Conservation (phyloP, 2,888 invertebrate genomes). For the Rhogogaster chlorosoma region DNA sequence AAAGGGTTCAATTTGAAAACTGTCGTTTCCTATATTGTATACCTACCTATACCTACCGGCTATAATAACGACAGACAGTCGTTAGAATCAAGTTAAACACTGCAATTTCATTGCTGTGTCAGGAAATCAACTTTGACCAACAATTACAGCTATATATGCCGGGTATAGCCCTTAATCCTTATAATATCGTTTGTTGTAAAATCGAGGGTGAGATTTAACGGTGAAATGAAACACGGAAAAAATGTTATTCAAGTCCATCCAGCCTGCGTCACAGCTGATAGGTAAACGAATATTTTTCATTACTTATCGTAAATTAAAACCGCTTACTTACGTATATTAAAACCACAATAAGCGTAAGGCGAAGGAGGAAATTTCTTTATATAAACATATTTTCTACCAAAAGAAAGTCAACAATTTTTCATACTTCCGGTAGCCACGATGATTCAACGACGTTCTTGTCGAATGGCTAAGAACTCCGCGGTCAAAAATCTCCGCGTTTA, state of each 20-base stretch:
- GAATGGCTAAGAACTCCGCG: too few species aligned
- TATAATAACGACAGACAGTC: background rate
- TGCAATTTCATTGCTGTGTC: background rate
- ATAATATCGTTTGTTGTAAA: background rate
- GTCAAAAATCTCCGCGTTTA: background rate
- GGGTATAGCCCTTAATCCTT: too few species aligned
- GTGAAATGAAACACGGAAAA: background rate
- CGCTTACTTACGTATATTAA: too few species aligned
- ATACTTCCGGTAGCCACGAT: background rate
- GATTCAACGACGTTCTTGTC: background rate
- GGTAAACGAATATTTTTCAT: background rate
- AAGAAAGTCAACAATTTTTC: background rate
- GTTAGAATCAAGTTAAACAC: background rate
- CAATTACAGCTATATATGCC: background rate
- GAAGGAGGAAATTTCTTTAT: background rate
- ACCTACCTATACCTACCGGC: background rate
- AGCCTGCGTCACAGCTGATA: background rate
- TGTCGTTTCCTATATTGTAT: conserved; percentile 18
- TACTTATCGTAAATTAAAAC: too few species aligned
- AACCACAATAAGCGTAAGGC: background rate
- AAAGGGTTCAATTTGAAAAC: conserved; percentile 24
- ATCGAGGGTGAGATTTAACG: background rate
- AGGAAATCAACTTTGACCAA: conserved; percentile 9
- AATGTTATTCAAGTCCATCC: background rate
- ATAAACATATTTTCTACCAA: background rate